phyloP scores from a whole-genome alignment of 2,797 vertebrate genomes.

The Trematomus bernacchii region DNA sequence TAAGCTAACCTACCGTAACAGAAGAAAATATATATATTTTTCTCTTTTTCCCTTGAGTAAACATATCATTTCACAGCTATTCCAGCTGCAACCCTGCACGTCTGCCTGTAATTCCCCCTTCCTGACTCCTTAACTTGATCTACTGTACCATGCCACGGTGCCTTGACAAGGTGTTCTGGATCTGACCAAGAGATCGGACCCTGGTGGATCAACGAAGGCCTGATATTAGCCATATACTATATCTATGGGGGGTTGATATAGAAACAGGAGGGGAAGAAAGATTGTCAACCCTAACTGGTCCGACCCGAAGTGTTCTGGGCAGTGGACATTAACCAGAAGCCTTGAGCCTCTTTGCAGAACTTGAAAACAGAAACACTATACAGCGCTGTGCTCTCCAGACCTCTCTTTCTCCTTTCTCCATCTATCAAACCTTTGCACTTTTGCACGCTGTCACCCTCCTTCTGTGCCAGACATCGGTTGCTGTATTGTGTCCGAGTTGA shows the following conservation, averaged over 20 bases:
- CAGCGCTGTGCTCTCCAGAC: constrained; percentile 73
- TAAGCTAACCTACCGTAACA: constrained; percentile 47
- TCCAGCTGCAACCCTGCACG: constrained; percentile 46
- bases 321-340: constrained; percentile 77
- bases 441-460: constrained; percentile 40
- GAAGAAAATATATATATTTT: constrained; percentile 43
- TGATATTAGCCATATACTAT: too few species aligned
- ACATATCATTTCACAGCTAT: constrained; percentile 63
- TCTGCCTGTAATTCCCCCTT: constrained; percentile 35
- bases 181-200: constrained; percentile 56
- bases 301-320: constrained; percentile 54
- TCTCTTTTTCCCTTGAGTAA: constrained; percentile 55
- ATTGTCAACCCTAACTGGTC: constrained; percentile 40
- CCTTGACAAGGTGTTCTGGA: constrained; percentile 66
- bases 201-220: constrained; percentile 44
- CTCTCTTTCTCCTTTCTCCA: constrained; percentile 68
- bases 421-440: constrained; percentile 63
- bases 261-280: constrained; percentile 61
- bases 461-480: constrained; percentile 55
- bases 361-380: constrained; percentile 75
- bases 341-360: constrained; percentile 52
- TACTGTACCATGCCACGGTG: constrained; percentile 41
- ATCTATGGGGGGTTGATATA: constrained; percentile 53
- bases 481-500: constrained; percentile 37
- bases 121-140: constrained; percentile 25